Evolutionary conservation across 2,113 vertebrate species (phyloP).

Genomic region (Grammomys surdaster): DNA sequence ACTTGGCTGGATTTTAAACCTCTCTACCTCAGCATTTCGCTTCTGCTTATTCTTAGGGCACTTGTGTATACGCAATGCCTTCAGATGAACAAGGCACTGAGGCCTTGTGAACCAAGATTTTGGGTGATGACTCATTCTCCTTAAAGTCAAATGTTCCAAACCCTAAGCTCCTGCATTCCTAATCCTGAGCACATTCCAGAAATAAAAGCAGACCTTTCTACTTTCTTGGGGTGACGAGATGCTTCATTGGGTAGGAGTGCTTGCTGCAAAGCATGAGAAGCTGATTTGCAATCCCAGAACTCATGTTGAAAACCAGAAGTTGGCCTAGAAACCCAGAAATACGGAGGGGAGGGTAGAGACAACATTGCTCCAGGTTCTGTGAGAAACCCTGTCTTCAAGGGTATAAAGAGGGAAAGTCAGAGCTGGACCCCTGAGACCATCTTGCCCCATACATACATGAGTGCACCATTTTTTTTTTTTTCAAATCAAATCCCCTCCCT

Average conservation of each 20-base stretch:
- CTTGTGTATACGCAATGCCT: neutral
- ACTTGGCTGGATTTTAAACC: neutral
- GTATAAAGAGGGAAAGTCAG: no score
- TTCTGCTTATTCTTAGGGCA: neutral
- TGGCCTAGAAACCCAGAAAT: no score
- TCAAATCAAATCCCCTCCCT: neutral
- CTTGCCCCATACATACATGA: neutral
- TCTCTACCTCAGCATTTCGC: neutral
- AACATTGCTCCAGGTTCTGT: neutral
- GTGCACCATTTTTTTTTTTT: neutral
- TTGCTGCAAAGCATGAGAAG: neutral
- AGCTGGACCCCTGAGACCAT: neutral
- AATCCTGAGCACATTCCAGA: neutral
- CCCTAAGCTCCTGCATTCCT: neutral
- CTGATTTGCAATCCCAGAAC: neutral
- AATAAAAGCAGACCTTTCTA: neutral
- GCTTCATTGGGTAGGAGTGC: neutral
- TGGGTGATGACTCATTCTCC: neutral
- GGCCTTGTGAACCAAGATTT: neutral
- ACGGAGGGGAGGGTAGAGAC: neutral
- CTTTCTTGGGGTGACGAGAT: neutral
- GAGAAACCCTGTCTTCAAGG: neutral
- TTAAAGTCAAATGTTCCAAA: neutral
- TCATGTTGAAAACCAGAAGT: neutral
- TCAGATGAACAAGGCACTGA: neutral